These are phyloP conservation scores for Drosophila anomalata DNA, from an alignment of 2,888 invertebrate species.

Conservation along the genomic window DNA sequence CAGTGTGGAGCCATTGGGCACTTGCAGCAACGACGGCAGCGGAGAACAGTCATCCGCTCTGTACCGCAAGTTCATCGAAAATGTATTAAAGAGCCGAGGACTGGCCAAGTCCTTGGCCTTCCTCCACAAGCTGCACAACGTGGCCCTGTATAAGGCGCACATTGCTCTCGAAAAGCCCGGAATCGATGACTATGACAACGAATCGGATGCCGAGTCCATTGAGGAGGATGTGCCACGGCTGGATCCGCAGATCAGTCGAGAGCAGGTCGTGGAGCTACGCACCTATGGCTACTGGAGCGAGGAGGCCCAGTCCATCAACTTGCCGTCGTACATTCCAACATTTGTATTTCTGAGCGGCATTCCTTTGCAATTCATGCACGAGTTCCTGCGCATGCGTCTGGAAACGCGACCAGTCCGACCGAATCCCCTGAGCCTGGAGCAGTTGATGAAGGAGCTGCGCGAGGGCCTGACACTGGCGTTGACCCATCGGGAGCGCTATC, in stretches of 20 bases:
- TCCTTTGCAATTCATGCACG: constrained; percentile 95
- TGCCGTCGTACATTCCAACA: constrained; percentile 93
- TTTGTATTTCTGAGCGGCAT: constrained; percentile 94
- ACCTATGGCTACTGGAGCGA: constrained; percentile 90
- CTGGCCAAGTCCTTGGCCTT: constrained; percentile 92
- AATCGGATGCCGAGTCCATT: constrained; percentile 84
- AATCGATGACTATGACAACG: constrained; percentile 74
- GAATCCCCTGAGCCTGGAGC: constrained; percentile 93
- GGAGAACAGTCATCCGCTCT: constrained; percentile 85
- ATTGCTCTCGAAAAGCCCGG: constrained; percentile 87
- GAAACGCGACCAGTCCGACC: constrained; percentile 93
- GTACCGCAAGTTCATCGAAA: constrained; percentile 92
- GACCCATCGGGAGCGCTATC: constrained; percentile 91
- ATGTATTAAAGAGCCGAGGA: constrained; percentile 94
- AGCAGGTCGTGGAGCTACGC: constrained; percentile 82
- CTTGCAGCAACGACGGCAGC: constrained; percentile 84
- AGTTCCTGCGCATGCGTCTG: constrained; percentile 93
- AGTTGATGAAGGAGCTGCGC: constrained; percentile 94
- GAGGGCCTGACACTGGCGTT: constrained; percentile 94
- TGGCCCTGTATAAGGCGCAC: constrained; percentile 89
- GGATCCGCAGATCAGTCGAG: constrained; percentile 82
- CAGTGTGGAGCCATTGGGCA: constrained; percentile 85
- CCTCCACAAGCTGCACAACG: constrained; percentile 89
- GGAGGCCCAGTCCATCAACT: constrained; percentile 89
- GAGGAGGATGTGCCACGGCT: constrained; percentile 83